Percentiles rank a stretch among this genome's conserved stretches.
Evolutionary conservation across 2,888 invertebrate species (phyloP).

Genomic region (Phyllotreta striolata): DNA sequence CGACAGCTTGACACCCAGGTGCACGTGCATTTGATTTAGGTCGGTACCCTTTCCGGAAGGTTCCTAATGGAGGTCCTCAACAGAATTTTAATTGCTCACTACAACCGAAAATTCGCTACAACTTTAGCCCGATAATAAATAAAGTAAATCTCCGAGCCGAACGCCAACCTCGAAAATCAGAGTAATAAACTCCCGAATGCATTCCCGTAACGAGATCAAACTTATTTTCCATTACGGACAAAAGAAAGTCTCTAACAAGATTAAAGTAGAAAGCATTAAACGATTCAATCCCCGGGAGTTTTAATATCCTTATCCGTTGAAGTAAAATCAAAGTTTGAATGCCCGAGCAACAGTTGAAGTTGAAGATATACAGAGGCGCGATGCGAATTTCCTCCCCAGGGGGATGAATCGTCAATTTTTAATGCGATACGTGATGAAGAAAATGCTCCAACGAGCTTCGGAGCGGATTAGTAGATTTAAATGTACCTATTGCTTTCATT

Average conservation of each 20-base stretch:
- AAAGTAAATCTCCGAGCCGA: not conserved
- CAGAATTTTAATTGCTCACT: too few relatives aligned
- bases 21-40: too few relatives aligned
- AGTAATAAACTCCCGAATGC: conserved; percentile 25
- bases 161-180: conserved; percentile 8
- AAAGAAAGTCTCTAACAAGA: conserved; percentile 34
- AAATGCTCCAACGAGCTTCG: too few relatives aligned
- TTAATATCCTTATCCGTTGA: conserved; percentile 36
- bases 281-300: conserved; percentile 36
- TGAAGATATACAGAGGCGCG: conserved; percentile 18
- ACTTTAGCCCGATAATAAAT: not conserved
- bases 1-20: too few relatives aligned
- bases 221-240: conserved; percentile 32
- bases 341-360: conserved; percentile 32
- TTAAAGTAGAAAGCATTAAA: conserved; percentile 38
- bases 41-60: too few relatives aligned
- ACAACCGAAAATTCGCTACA: too few relatives aligned
- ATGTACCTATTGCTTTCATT: too few relatives aligned
- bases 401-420: too few relatives aligned
- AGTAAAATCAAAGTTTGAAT: conserved; percentile 39
- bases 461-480: too few relatives aligned
- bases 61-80: too few relatives aligned
- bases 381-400: too few relatives aligned
- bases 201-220: conserved; percentile 29
- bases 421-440: too few relatives aligned